Evolutionary conservation across 2,888 invertebrate species (phyloP).

Genomic region (Clunio marinus): DNA sequence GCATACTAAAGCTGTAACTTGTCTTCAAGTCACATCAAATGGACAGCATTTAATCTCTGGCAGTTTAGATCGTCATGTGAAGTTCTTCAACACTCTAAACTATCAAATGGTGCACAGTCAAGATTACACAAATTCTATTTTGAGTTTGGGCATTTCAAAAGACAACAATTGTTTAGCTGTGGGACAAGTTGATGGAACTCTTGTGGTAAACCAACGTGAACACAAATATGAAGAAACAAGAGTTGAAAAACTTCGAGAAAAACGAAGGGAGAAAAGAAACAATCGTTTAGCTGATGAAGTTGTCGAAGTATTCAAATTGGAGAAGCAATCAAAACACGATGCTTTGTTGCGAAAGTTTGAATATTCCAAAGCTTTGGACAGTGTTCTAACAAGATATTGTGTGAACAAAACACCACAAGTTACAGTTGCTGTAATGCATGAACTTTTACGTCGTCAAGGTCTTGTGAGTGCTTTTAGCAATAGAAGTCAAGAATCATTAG

Average conservation of each 20-base stretch:
- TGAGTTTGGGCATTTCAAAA: slow-evolving; percentile 73
- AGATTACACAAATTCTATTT: slow-evolving; percentile 84
- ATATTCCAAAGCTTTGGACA: slow-evolving; percentile 73
- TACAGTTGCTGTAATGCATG: slow-evolving; percentile 76
- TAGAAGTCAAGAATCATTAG: slow-evolving; percentile 63
- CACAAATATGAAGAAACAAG: slow-evolving; percentile 50
- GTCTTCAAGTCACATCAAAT: slow-evolving; percentile 73
- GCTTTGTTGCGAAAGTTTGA: slow-evolving; percentile 71
- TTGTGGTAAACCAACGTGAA: slow-evolving; percentile 78
- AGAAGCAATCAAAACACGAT: slow-evolving; percentile 61
- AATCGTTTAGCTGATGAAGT: slow-evolving; percentile 54
- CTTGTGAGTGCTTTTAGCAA: slow-evolving; percentile 71
- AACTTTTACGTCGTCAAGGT: slow-evolving; percentile 77
- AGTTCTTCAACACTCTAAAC: slow-evolving; percentile 81
- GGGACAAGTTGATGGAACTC: slow-evolving; percentile 88
- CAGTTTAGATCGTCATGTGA: slow-evolving; percentile 88
- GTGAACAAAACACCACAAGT: slow-evolving; percentile 66
- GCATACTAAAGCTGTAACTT: slow-evolving; percentile 94
- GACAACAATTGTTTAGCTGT: slow-evolving; percentile 81
- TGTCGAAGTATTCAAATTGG: slow-evolving; percentile 50
- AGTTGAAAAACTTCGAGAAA: slow-evolving; percentile 49
- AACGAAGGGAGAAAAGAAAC: slow-evolving; percentile 56
- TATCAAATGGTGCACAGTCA: slow-evolving; percentile 85
- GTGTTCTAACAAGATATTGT: slow-evolving; percentile 60
- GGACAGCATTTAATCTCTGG: slow-evolving; percentile 81